Conservation (phyloP, 2,113 vertebrate species). For the Eudorcas thomsonii region DNA sequence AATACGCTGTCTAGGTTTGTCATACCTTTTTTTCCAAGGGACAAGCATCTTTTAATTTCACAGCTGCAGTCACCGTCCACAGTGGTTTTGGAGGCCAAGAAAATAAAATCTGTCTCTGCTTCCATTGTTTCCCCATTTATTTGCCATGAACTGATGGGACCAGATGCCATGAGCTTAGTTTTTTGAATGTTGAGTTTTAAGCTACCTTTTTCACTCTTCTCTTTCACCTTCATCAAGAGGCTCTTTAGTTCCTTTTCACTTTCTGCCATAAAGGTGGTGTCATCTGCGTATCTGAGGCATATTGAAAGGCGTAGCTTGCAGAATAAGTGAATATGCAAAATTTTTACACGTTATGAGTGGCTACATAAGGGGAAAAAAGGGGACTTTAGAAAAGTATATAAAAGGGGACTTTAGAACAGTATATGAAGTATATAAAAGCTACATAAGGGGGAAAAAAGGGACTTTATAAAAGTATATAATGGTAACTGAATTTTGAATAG, state of each 20-base stretch:
- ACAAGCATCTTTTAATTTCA: not conserved
- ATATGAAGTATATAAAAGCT: not conserved
- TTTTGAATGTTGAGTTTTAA: not conserved
- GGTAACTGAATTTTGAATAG: conserved; percentile 20
- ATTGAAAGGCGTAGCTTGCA: conserved; percentile 3
- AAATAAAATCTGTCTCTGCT: not conserved
- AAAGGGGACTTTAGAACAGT: not conserved
- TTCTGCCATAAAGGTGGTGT: not conserved
- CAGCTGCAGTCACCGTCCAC: not conserved
- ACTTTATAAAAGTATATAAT: not conserved
- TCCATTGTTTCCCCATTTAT: not conserved
- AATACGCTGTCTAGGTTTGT: not conserved
- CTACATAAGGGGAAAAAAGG: not conserved
- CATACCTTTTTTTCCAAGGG: not conserved
- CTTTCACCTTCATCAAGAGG: not conserved
- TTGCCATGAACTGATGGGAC: not conserved
- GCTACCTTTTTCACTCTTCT: not conserved
- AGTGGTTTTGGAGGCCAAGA: not conserved
- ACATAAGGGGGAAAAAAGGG: not conserved
- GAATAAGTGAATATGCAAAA: not conserved
- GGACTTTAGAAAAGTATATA: not conserved
- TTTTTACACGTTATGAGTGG: not conserved
- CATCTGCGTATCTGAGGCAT: not conserved
- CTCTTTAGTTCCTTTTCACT: not conserved
- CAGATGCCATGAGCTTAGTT: not conserved